Conservation (phyloP, 2,113 vertebrate species). For the Muscicapa adusta region DNA sequence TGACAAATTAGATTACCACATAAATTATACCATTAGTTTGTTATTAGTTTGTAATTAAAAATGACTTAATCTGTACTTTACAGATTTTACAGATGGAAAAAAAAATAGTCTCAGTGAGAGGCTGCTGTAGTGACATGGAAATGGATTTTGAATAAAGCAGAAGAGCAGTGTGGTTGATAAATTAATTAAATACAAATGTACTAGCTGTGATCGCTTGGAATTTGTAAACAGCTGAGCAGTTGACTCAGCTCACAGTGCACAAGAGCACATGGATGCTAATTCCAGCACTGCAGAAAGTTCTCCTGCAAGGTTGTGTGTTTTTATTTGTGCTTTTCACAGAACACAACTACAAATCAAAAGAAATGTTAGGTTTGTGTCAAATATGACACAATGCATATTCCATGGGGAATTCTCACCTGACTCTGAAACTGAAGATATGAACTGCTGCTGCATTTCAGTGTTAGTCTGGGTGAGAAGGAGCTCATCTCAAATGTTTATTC, state of each 20-base stretch:
- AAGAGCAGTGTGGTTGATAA: not conserved
- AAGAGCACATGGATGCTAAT: not conserved
- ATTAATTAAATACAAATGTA: not conserved
- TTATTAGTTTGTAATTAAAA: conserved; percentile 44
- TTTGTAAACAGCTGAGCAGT: not conserved
- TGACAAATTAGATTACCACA: not conserved
- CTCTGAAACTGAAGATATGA: not conserved
- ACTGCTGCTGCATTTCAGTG: not conserved
- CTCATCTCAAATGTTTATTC: not conserved
- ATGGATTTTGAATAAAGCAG: not conserved
- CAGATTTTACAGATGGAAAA: not conserved
- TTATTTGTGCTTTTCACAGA: not conserved
- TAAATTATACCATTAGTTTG: conserved; percentile 19
- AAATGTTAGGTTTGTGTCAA: not conserved
- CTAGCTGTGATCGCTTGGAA: not conserved
- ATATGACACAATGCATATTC: not conserved
- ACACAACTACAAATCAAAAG: not conserved
- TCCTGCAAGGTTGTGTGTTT: not conserved
- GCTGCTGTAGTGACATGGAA: not conserved
- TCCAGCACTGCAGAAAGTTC: not conserved
- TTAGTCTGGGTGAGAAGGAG: not conserved
- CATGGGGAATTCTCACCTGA: not conserved
- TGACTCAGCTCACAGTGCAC: not conserved
- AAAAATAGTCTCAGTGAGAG: not conserved
- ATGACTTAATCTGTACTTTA: not conserved